Evolutionary conservation across 2,113 vertebrate genomes (phyloP).

Genomic region (Etia nguti): DNA sequence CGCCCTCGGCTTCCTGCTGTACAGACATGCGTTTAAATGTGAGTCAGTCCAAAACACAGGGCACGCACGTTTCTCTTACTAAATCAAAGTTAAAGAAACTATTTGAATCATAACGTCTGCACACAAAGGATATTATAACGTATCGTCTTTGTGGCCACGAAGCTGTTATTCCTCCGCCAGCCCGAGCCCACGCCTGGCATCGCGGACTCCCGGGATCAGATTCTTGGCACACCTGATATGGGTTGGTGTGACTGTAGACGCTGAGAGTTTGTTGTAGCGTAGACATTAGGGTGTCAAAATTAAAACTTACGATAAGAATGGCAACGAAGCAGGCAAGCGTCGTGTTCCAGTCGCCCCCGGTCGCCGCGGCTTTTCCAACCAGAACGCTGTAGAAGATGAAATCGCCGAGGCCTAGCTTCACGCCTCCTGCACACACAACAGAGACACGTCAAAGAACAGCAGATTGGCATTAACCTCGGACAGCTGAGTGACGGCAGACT

Average conservation of each 20-base stretch:
- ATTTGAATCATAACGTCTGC: background rate
- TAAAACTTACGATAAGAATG: slow-evolving; percentile 85
- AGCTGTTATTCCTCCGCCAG: background rate
- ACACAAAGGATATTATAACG: background rate
- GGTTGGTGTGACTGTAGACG: background rate
- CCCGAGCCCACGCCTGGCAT: background rate
- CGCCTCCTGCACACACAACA: slow-evolving; percentile 76
- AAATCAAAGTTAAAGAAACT: background rate
- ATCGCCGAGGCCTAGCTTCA: slow-evolving; percentile 96
- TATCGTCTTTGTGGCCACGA: background rate
- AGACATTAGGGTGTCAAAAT: background rate
- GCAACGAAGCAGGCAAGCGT: slow-evolving; percentile 95
- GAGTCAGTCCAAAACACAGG: background rate
- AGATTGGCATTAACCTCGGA: background rate
- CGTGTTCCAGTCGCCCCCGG: slow-evolving; percentile 95
- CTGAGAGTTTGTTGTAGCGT: background rate
- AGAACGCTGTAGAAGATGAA: slow-evolving; percentile 99
- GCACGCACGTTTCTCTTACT: background rate
- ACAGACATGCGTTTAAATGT: background rate
- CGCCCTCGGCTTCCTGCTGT: background rate
- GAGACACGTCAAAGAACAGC: background rate
- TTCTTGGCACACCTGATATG: background rate
- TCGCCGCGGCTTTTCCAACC: slow-evolving; percentile 93
- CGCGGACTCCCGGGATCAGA: background rate
- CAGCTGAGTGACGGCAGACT: slow-evolving; percentile 38